Evolutionary conservation across 2,797 vertebrate genomes (phyloP), one percentile per base, ranked within the genome.

Genomic region (Sebastes melanostomus): DNA sequence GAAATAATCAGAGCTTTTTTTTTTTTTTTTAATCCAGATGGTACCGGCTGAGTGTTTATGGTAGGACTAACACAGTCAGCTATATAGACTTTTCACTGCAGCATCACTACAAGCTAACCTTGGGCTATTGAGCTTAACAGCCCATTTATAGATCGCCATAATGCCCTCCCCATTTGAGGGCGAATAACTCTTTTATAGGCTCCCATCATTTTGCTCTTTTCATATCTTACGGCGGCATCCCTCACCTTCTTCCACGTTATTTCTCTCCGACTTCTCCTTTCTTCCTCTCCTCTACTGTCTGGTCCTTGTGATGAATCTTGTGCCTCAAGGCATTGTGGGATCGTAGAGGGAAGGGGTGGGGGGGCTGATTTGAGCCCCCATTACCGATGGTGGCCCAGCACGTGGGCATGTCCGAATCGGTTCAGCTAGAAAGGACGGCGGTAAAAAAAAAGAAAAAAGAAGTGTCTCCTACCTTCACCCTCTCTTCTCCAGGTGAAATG

Each of bases 81-180:
- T 66, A n/a, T 79, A 81, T 77, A 86, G 85, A 78, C 56, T 82
- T 54, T 82, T 66, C 56, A 83, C 66, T 72, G 80, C 20, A 73
- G 73, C 59, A 68, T 72, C 80, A 77, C 60, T 46, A 91, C 76
- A 90, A 85, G 90, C 91, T 95, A 94, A 95, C 94, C 92, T 85
- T 91, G 92, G 93, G 94, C 95, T 95, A 93, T 96, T 95, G 93
- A 96, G 95, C 93, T 93, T 92, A 89, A 94, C 92, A 91, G 93
- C 88, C 90, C 84, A 89, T 96, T 96, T 94, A 94, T 93, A 91
- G 93, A 94, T 95, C 78, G 86, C 46, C 59, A 80, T 95, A 96
- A 95, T 86, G 91, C 84, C 91, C 90, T 82, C 90, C 86, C 82
- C 75, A 86, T 97, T 95, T 96, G 92, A 91, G 89, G 92, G 91